Base-by-base conservation (phyloP, 2,113 vertebrate genomes). In the Leptobrachium leishanense region DNA sequence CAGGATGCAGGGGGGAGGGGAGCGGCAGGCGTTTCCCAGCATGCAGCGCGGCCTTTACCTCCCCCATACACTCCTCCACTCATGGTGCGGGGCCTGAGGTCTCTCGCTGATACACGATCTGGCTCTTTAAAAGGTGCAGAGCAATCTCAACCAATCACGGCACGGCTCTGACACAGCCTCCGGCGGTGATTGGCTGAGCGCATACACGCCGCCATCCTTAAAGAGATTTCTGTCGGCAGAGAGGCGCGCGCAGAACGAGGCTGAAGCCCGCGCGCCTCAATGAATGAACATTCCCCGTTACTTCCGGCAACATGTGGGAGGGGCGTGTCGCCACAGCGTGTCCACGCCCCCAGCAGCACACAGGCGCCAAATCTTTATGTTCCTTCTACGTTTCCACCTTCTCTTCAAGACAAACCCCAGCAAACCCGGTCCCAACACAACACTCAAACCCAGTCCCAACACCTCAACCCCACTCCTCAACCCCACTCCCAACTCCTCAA, bases 31-130 rank as follows among this genome's bases (percentile, higher is more conserved):
- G 11, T 5, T 7, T 53, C 6, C 50, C 12, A 59, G 57, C 2
- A 6, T 63, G 42, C 12, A 39, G 8, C 41, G 54, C 2, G 42
- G 12, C 13, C 6, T 43, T 76, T 68, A 76, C 75, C 75, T 76
- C 75, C 75, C 50, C 75, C 75, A 53, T 76, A 76, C 50, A 76
- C 75, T 55, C 75, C 75, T 68, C 75, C 75, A 68, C 75, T 76
- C 75, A 76, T 76, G 50, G 64, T 76, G 64, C n/a, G 40, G 9
- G 64, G 64, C 64, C 75, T 68, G 74, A 55, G 31, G 63, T 50
- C 65, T 20, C 41, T 50, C 54, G 65, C 31, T 8, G n/a, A 63
- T 44, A 2, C 15, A 31, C 53, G 20, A 31, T 40, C 15, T 41
- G 43, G 54, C 55, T 41, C 72, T 43, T 62, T 3, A 53, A 46